phyloP scores from a whole-genome alignment of 2,113 vertebrate genomes.

The Crotalus tigris region DNA sequence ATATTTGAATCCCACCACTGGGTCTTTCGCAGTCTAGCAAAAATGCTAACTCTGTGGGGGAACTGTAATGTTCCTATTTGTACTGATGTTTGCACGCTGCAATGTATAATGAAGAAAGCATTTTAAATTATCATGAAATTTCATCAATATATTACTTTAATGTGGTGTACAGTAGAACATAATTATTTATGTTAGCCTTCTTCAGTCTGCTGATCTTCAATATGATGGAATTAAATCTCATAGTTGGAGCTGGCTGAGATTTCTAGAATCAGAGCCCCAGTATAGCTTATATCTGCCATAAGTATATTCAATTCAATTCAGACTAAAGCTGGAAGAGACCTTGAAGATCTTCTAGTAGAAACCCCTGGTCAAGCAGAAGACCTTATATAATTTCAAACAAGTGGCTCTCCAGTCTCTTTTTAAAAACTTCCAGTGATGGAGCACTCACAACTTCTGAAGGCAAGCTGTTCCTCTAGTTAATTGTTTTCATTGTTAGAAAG shows the following conservation, averaged over 20 bases:
- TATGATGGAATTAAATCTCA: neutral
- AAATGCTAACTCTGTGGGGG: neutral
- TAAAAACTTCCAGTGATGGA: no score
- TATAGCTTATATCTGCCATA: neutral
- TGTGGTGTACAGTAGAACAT: neutral
- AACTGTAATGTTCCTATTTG: neutral
- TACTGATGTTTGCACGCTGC: neutral
- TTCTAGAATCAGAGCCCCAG: neutral
- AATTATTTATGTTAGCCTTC: neutral
- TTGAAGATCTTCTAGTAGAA: no score
- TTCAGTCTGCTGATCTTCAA: neutral
- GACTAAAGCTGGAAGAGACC: no score
- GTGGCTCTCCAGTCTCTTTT: no score
- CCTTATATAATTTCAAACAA: no score
- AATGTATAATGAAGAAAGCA: slow-evolving; percentile 15
- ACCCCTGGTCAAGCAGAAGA: no score
- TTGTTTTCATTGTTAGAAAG: no score
- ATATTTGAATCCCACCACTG: no score
- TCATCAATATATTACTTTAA: neutral
- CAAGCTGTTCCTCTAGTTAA: no score
- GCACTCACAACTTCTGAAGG: no score
- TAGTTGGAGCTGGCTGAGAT: neutral
- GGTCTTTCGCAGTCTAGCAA: neutral
- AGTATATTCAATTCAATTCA: no score
- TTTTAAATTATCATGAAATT: neutral